Conservation (phyloP, 2,797 vertebrate species). For the Dermochelys coriacea region DNA sequence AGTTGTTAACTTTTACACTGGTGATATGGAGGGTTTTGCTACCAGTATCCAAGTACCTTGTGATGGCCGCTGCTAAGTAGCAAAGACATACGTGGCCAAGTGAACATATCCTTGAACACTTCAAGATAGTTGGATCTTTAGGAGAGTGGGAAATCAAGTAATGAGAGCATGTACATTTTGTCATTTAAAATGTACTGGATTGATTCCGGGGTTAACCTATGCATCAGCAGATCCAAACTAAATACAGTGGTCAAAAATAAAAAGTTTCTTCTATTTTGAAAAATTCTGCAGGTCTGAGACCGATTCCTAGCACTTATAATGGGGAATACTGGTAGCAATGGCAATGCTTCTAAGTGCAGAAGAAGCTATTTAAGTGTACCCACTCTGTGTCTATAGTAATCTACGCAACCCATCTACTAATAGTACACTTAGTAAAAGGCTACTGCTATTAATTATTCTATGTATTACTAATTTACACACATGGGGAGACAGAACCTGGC, state of each 20-base stretch:
- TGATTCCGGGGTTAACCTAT: not conserved
- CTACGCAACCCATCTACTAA: not conserved
- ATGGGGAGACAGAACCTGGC: not conserved
- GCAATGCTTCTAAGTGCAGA: not conserved
- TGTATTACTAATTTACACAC: conserved; percentile 40
- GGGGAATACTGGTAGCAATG: not conserved
- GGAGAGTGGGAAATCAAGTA: not conserved
- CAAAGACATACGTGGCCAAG: not conserved
- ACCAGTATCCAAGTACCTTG: conserved; percentile 29
- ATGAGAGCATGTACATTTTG: not conserved
- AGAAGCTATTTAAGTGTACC: not conserved
- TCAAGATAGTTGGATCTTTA: not conserved
- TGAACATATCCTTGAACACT: not conserved
- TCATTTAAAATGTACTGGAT: conserved; percentile 9
- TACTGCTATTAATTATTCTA: conserved; percentile 58
- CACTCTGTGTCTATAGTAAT: not conserved
- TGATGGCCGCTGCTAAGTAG: not conserved
- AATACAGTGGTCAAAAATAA: not conserved
- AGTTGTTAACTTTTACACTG: conserved; percentile 57
- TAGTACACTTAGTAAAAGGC: not conserved
- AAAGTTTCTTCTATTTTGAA: not conserved
- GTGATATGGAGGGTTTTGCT: conserved; percentile 13
- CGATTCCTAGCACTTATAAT: not conserved
- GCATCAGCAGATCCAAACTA: not conserved
- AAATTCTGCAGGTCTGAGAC: not conserved